Evolutionary conservation across 1,140 invertebrate species (phyloP).

Genomic region (Harlomillsia oculata): DNA sequence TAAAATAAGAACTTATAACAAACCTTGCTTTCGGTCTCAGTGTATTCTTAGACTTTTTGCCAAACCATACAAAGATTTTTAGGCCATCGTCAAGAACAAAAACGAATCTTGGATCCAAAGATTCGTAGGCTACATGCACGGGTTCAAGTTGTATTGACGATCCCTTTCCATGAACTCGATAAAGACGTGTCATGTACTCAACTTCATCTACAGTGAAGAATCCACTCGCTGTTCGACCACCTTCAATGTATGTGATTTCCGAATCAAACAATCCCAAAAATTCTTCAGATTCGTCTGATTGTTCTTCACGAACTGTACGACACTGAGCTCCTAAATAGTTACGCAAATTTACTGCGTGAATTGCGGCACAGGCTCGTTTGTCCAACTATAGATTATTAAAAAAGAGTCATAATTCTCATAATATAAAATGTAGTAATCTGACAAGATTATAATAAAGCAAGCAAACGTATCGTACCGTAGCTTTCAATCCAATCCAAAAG

Average conservation of each 20-base stretch:
- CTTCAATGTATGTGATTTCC: slow-evolving; percentile 92
- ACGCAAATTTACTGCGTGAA: slow-evolving; percentile 95
- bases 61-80: slow-evolving; percentile 83
- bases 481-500: slow-evolving; percentile 97
- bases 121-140: slow-evolving; percentile 56
- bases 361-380: slow-evolving; percentile 96
- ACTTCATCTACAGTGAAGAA: slow-evolving; percentile 96
- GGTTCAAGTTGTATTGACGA: slow-evolving; percentile 86
- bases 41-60: slow-evolving; percentile 85
- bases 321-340: slow-evolving; percentile 91
- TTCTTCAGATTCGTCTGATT: slow-evolving; percentile 90
- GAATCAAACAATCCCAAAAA: slow-evolving; percentile 87
- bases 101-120: slow-evolving; percentile 82
- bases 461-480: slow-evolving; percentile 58
- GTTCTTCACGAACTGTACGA: slow-evolving; percentile 96
- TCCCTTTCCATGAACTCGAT: slow-evolving; percentile 78
- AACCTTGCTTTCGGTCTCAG: slow-evolving; percentile 79
- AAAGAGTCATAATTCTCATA: slow-evolving; percentile 15
- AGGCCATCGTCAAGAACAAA: slow-evolving; percentile 84
- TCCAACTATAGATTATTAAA: slow-evolving; percentile 58
- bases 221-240: slow-evolving; percentile 88
- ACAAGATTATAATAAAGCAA: slow-evolving; percentile 6
- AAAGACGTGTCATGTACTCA: slow-evolving; percentile 70
- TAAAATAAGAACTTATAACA: too few species aligned
- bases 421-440: slow-evolving; percentile 8